These are phyloP conservation scores for Lasioglossum lativentre DNA, from an alignment of 2,888 invertebrate species.

Conservation along the genomic window DNA sequence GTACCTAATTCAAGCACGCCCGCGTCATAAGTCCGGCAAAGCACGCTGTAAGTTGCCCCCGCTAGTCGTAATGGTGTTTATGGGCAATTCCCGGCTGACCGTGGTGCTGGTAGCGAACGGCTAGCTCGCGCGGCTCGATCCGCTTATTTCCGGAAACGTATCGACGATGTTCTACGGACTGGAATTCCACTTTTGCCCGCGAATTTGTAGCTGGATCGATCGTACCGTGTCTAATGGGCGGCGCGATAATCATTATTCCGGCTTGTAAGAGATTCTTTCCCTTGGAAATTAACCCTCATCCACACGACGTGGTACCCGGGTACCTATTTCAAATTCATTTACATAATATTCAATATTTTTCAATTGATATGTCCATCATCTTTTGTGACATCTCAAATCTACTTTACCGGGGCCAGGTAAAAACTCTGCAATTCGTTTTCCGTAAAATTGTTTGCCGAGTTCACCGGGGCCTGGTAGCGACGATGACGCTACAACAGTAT, in stretches of 20 bases:
- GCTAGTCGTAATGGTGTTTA: conserved; percentile 82
- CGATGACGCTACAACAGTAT: no score
- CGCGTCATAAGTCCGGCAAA: conserved; percentile 81
- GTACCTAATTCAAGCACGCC: conserved; percentile 80
- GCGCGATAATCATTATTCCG: neutral
- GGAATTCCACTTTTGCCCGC: conserved; percentile 65
- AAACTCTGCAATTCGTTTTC: no score
- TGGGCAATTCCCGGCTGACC: conserved; percentile 76
- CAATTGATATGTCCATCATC: no score
- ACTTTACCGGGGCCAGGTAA: no score
- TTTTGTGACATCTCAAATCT: no score
- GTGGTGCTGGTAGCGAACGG: conserved; percentile 62
- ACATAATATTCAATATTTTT: no score
- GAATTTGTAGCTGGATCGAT: neutral
- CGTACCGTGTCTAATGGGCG: neutral
- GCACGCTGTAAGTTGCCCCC: conserved; percentile 80
- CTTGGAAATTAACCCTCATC: no score
- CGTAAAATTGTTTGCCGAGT: no score
- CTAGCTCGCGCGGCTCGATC: conserved; percentile 46
- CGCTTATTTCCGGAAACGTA: conserved; percentile 70
- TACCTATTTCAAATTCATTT: no score
- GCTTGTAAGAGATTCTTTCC: neutral
- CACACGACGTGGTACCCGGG: no score
- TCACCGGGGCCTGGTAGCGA: no score
- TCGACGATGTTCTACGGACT: conserved; percentile 51